A percentile compares a stretch with the other conserved stretches of the same genome.
Conservation (phyloP, 2,888 invertebrate species). For the Apotomis capreana region DNA sequence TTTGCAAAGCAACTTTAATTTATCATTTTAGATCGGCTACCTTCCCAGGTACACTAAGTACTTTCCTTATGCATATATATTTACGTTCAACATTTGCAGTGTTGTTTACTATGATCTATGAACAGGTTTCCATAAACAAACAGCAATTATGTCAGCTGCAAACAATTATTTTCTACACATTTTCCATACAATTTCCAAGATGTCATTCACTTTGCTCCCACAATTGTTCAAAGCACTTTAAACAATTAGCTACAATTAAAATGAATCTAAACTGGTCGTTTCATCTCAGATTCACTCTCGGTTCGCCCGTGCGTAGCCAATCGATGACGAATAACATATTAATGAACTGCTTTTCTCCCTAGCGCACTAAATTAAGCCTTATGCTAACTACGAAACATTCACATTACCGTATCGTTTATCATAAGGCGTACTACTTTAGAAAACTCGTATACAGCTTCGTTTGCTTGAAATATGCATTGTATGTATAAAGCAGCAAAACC, state of each 20-base stretch:
- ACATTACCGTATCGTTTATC: constrained; percentile 1
- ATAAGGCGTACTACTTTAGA: background rate
- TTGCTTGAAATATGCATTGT: constrained; percentile 6
- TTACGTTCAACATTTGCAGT: no score
- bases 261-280: constrained; percentile 17
- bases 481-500: background rate
- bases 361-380: constrained; percentile 11
- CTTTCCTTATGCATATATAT: no score
- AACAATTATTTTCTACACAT: constrained; percentile 4
- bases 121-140: background rate
- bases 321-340: constrained; percentile 14
- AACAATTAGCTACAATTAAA: constrained; percentile 13
- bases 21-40: no score
- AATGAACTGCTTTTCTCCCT: background rate
- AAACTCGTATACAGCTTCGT: background rate
- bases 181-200: constrained; percentile 10
- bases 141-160: background rate
- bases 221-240: constrained; percentile 15
- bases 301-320: constrained; percentile 7
- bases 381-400: background rate
- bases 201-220: constrained; percentile 18
- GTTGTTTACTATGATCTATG: no score
- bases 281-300: constrained; percentile 22
- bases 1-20: no score
- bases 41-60: no score